A percentile compares a stretch with the other conserved stretches of the same genome.
These are phyloP conservation scores for Pterostichus niger DNA, from an alignment of 2,888 invertebrate species.

Conservation along the genomic window DNA sequence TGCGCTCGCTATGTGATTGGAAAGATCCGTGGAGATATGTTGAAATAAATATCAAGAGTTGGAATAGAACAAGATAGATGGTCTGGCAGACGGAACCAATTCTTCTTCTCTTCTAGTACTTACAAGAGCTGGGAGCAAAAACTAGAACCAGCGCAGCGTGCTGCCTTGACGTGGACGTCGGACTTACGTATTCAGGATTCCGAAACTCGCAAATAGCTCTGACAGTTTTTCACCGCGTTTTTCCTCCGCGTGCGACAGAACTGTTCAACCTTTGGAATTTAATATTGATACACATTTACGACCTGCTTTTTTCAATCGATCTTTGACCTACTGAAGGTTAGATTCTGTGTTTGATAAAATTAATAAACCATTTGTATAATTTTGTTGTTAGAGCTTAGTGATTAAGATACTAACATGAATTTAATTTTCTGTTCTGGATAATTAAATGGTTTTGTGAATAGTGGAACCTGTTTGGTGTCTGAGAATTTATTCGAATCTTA, in stretches of 20 bases:
- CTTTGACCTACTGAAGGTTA: too few relatives aligned
- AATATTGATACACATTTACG: conserved; percentile 4
- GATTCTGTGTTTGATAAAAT: background rate
- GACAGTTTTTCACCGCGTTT: conserved; percentile 22
- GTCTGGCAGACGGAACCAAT: conserved; percentile 43
- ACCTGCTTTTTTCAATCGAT: background rate
- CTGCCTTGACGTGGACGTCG: conserved; percentile 2
- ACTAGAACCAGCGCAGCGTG: conserved; percentile 7
- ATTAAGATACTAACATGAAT: conserved; percentile 20
- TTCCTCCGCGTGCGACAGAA: conserved; percentile 8
- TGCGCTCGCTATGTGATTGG: conserved; percentile 44
- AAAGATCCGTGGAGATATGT: conserved; percentile 62
- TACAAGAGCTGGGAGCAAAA: conserved; percentile 25
- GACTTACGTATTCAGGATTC: conserved; percentile 43
- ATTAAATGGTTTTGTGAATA: background rate
- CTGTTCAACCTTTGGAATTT: conserved; percentile 29
- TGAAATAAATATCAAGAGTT: conserved; percentile 63
- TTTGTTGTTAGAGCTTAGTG: conserved; percentile 4
- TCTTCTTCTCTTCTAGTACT: conserved; percentile 54
- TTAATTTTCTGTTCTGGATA: conserved; percentile 1
- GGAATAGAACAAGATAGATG: conserved; percentile 63
- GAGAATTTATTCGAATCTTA: conserved; percentile 31
- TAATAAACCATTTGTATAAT: conserved; percentile 36
- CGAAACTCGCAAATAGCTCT: conserved; percentile 38
- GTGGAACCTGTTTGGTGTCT: conserved; percentile 12